Percentiles rank a stretch among this genome's conserved stretches.
phyloP scores from a whole-genome alignment of 2,797 vertebrate genomes.

The Myotis planiceps region DNA sequence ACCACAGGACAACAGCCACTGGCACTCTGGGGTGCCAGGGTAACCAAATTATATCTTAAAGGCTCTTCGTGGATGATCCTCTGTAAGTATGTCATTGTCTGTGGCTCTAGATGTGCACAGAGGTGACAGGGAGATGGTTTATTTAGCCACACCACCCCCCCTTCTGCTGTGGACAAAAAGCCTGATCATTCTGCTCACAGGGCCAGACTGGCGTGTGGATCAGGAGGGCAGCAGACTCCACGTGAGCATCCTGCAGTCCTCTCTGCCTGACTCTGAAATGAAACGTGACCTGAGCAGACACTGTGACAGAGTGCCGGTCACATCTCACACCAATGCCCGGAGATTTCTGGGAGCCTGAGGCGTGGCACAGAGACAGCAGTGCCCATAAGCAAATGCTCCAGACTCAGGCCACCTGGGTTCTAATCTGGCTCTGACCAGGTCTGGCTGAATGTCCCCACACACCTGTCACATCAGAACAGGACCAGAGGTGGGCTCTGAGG shows the following conservation, averaged over 20 bases:
- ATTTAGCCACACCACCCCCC: accelerated
- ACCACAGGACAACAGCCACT: no score
- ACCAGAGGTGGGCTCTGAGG: no score
- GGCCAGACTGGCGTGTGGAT: accelerated
- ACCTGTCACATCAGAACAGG: no score
- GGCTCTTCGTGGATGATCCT: background rate
- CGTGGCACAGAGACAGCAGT: no score
- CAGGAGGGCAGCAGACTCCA: background rate
- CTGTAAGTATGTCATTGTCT: accelerated
- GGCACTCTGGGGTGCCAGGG: background rate
- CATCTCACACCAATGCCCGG: no score
- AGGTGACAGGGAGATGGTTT: background rate
- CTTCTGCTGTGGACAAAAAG: no score
- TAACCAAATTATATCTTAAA: background rate
- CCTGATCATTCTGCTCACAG: background rate
- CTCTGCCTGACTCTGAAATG: background rate
- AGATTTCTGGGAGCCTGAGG: no score
- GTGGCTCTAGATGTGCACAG: background rate
- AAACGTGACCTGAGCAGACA: background rate
- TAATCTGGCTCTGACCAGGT: no score
- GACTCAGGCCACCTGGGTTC: no score
- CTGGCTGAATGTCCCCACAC: no score
- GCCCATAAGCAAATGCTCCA: no score
- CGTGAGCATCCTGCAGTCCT: background rate
- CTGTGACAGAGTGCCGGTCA: no score